Conservation (phyloP, 2,113 vertebrate genomes). For the Dasyornis broadbenti region DNA sequence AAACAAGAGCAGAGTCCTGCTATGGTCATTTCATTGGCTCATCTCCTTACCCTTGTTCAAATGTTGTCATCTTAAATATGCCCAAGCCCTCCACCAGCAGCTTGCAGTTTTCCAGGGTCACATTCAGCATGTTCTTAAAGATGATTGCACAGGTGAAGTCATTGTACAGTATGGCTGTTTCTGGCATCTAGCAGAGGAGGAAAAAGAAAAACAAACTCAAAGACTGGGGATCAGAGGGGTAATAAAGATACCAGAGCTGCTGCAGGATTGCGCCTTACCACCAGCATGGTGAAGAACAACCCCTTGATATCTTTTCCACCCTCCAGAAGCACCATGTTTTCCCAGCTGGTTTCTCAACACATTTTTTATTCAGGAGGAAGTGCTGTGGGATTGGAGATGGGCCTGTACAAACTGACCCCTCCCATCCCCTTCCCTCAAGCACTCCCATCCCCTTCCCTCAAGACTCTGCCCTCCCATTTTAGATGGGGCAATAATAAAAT, state of each 20-base stretch:
- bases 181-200: constrained; percentile 56
- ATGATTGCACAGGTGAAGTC: constrained; percentile 46
- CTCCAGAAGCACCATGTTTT: neutral
- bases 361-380: neutral
- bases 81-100: constrained; percentile 69
- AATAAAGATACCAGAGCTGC: neutral
- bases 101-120: constrained; percentile 55
- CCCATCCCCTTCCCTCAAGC: neutral
- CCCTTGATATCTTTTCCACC: neutral
- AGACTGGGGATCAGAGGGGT: neutral
- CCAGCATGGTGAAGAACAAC: neutral
- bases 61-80: constrained; percentile 34
- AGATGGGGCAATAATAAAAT: neutral
- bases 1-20: neutral
- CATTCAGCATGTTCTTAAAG: constrained; percentile 64
- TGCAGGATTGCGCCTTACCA: neutral
- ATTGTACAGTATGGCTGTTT: constrained; percentile 31
- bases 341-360: neutral
- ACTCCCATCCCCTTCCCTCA: neutral
- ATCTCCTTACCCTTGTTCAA: constrained; percentile 61
- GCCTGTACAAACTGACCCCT: neutral
- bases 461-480: neutral
- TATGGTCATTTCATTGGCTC: neutral
- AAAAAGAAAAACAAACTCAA: neutral
- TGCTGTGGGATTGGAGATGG: neutral